phyloP scores from a whole-genome alignment of 2,113 vertebrate species.

The Chloebia gouldiae region DNA sequence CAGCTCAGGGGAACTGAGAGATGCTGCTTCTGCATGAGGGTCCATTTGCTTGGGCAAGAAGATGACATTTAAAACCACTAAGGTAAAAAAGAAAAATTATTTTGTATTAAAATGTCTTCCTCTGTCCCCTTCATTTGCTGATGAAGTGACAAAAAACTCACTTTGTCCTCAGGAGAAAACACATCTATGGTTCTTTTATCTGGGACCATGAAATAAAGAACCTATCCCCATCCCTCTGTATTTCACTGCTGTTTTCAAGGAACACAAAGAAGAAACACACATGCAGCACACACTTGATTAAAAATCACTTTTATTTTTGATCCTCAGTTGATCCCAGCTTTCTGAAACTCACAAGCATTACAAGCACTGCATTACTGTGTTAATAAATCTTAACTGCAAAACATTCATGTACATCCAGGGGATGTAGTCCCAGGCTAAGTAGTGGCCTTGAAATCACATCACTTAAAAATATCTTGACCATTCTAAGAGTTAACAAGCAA shows the following conservation, averaged over 20 bases:
- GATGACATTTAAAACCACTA: background rate
- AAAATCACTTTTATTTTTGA: background rate
- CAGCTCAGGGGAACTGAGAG: background rate
- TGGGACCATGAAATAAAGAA: background rate
- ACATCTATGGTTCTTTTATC: background rate
- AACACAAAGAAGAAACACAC: background rate
- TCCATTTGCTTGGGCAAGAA: background rate
- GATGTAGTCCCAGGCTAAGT: background rate
- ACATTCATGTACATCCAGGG: background rate
- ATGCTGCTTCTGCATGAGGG: too few species aligned
- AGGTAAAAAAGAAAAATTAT: background rate
- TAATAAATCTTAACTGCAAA: background rate
- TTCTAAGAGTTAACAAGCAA: background rate
- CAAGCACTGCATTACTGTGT: background rate
- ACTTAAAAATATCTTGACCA: background rate
- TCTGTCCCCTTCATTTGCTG: background rate
- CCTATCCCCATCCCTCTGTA: background rate
- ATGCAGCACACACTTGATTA: background rate
- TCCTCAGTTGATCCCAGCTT: background rate
- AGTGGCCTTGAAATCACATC: background rate
- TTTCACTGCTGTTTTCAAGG: background rate
- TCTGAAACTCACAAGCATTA: background rate
- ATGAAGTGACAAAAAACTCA: background rate
- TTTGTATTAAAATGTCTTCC: background rate
- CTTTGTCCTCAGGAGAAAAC: background rate